phyloP scores from a whole-genome alignment of 1,140 invertebrate genomes.

The Acromyrmex charruanus region DNA sequence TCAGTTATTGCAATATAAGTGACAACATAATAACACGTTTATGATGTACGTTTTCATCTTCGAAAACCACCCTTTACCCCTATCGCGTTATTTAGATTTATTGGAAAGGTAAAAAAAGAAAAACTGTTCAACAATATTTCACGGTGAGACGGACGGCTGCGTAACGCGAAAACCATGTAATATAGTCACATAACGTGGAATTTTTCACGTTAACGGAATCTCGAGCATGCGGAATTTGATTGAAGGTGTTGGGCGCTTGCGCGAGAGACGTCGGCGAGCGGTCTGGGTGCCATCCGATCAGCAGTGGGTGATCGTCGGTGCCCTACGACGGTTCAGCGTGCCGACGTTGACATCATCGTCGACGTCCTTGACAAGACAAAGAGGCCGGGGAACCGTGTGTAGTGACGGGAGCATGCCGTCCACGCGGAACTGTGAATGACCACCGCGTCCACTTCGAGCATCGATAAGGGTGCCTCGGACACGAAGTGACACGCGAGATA shows the following conservation, averaged over 20 bases:
- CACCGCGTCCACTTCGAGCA: slow-evolving; percentile 10
- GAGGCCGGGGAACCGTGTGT: slow-evolving; percentile 3
- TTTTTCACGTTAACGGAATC: slow-evolving; percentile 61
- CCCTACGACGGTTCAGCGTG: slow-evolving; percentile 56
- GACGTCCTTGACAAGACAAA: slow-evolving; percentile 36
- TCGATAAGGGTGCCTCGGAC: slow-evolving; percentile 57
- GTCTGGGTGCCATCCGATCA: slow-evolving; percentile 61
- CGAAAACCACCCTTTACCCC: background rate
- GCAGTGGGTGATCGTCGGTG: slow-evolving; percentile 75
- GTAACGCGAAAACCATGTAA: slow-evolving; percentile 18
- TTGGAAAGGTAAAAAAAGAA: background rate
- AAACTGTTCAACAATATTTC: slow-evolving; percentile 23
- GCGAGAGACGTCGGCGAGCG: slow-evolving; percentile 62
- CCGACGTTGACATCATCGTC: slow-evolving; percentile 25
- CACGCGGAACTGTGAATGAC: slow-evolving; percentile 58
- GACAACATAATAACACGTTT: background rate
- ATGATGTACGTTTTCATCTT: background rate
- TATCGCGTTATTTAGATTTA: background rate
- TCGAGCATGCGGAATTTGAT: slow-evolving; percentile 77
- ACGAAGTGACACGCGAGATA: slow-evolving; percentile 5
- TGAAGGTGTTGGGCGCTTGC: slow-evolving; percentile 77
- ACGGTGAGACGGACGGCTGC: background rate
- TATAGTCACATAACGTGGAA: background rate
- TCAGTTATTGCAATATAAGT: background rate
- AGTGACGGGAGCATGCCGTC: slow-evolving; percentile 66